Percentiles rank a stretch among this genome's conserved stretches.
Conservation (phyloP, 2,113 vertebrate species). For the Cygnus atratus region DNA sequence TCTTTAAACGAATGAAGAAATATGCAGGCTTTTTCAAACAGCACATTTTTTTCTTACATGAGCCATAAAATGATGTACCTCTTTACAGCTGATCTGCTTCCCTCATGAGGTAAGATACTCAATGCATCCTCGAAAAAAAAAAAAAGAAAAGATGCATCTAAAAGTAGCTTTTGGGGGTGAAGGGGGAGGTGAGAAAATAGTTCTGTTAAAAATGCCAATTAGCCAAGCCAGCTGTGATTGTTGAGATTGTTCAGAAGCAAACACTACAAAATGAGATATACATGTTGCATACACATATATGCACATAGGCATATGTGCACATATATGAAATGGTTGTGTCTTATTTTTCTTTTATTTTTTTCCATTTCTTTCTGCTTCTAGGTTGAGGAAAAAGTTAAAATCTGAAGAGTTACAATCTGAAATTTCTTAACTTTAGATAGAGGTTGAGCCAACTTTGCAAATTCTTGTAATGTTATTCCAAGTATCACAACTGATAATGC, state of each 20-base stretch:
- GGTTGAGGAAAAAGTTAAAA: not conserved
- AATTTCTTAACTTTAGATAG: not conserved
- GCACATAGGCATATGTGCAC: too few relatives aligned
- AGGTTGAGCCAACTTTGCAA: not conserved
- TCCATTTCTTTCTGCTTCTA: not conserved
- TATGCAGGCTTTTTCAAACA: not conserved
- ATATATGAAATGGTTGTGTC: not conserved
- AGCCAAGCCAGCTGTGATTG: not conserved
- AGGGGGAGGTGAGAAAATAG: not conserved
- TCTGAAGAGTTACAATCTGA: not conserved
- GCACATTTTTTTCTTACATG: not conserved
- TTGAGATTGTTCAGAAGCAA: not conserved
- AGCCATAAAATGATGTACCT: not conserved
- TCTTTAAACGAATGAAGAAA: not conserved
- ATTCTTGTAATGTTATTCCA: not conserved
- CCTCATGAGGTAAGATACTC: not conserved
- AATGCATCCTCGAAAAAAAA: not conserved
- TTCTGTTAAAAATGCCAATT: not conserved
- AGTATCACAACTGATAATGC: not conserved
- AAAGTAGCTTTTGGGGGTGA: not conserved
- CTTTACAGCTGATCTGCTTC: not conserved
- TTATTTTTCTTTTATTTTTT: not conserved
- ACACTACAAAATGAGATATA: not conserved
- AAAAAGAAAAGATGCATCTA: not conserved
- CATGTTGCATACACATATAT: not conserved